Evolutionary conservation across 2,888 invertebrate genomes (phyloP), one percentile per base, ranked within the genome.

Genomic region (Patella caerulea): DNA sequence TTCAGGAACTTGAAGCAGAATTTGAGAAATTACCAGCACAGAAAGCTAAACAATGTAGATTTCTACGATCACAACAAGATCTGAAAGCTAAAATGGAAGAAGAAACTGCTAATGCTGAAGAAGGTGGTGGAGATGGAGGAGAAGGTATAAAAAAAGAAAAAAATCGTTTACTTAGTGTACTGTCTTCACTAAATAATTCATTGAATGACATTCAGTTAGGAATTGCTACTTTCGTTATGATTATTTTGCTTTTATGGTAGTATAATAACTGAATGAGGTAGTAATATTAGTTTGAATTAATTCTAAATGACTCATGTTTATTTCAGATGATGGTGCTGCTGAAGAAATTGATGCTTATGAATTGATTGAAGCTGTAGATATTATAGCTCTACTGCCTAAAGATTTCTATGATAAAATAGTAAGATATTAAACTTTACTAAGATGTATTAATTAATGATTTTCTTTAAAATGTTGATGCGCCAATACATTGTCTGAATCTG

Each of bases 351-450:
- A 99, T 92, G 96, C 97, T 0, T 97, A 95, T 91, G 99, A 99
- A 77, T 92, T 98, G 0, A 92, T 98, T 54, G 96, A 96, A 86
- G 96, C 98, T 0, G 97, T 98, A 72, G 98, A 99, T 89, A 96
- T 99, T 83, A 91, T 99, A 0, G 95, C 96, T 0, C 96, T 97
- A 90, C 92, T 99, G 56, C 98, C 98, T 0, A 97, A 97, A 92
- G 97, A 98, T 92, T 99, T 98, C 92, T 97, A 95, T 90, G 98
- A 98, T 4, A 96, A 98, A 91, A 86, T 92, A 80, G 92, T 92
- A 82, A 85, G 88, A 34, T 34, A 34, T 34, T 34, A 34, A 2
- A 34, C 2, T 3, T 34, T 34, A 2, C 34, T 34, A 34, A 34
- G 2, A 34, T 34, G 2, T 4, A 34, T 34, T 34, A 24, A 34